Conservation (phyloP, 2,113 vertebrate genomes). For the Rhipidura dahli region DNA sequence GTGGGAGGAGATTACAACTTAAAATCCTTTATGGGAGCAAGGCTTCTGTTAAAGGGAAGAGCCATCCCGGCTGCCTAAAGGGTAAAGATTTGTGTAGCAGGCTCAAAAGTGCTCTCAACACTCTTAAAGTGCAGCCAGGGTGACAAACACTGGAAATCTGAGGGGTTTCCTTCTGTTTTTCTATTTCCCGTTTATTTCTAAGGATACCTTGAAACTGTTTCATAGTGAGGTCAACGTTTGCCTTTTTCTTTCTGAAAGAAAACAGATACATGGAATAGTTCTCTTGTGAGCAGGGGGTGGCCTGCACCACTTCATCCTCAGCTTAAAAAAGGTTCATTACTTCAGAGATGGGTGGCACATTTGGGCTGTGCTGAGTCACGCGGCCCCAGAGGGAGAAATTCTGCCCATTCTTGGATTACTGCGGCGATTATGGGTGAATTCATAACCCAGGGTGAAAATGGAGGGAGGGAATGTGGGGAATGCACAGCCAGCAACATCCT, state of each 20-base stretch:
- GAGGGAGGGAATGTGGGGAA: background rate
- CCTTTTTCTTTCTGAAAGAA: conserved; percentile 98
- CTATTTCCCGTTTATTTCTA: background rate
- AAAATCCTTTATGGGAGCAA: background rate
- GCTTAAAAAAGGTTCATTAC: background rate
- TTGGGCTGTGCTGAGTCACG: background rate
- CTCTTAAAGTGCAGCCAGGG: background rate
- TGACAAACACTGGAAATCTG: background rate
- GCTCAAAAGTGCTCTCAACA: background rate
- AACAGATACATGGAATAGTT: conserved; percentile 84
- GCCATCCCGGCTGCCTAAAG: background rate
- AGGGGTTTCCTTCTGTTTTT: background rate
- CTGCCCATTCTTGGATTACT: background rate
- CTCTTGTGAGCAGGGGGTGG: conserved; percentile 1
- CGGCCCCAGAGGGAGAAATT: background rate
- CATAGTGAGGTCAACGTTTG: conserved; percentile 86
- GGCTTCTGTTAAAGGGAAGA: background rate
- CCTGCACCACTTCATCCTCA: background rate
- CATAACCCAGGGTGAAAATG: background rate
- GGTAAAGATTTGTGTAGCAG: background rate
- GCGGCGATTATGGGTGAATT: background rate
- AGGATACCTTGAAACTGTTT: conserved; percentile 89
- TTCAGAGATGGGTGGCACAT: background rate
- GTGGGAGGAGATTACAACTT: background rate
- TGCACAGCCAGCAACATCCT: background rate